These are phyloP conservation scores for Pao palembangensis DNA, from an alignment of 2,113 vertebrate species.

Conservation along the genomic window DNA sequence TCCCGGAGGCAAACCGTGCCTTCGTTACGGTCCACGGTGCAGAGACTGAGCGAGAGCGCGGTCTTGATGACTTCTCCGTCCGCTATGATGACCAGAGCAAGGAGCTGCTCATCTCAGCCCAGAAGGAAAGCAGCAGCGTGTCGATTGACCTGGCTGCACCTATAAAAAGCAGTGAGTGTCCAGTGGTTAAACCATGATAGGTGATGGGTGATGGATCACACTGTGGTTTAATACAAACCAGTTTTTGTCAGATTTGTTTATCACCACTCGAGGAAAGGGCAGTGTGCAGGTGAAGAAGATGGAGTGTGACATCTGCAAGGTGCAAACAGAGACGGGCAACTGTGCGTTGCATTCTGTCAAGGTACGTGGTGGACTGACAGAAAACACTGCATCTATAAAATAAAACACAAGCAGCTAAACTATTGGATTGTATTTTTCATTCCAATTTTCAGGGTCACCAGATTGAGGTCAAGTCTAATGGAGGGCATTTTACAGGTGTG, in stretches of 20 bases:
- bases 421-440: too few relatives aligned
- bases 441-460: conserved; percentile 78
- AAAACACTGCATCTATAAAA: neutral
- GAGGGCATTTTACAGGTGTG: conserved; percentile 83
- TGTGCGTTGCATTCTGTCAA: conserved; percentile 87
- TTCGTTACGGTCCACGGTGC: conserved; percentile 71
- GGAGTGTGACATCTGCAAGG: conserved; percentile 85
- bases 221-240: neutral
- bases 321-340: conserved; percentile 83
- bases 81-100: conserved; percentile 74
- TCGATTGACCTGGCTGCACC: conserved; percentile 81
- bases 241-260: conserved; percentile 80
- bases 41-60: conserved; percentile 23
- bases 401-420: neutral
- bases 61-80: conserved; percentile 68
- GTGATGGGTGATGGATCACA: neutral
- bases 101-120: conserved; percentile 73
- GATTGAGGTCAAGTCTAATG: conserved; percentile 81
- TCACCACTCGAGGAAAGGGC: conserved; percentile 80
- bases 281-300: conserved; percentile 83
- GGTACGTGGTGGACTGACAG: conserved; percentile 64
- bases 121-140: conserved; percentile 60
- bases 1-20: conserved; percentile 77
- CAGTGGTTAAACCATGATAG: neutral
- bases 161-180: conserved; percentile 82